Evolutionary conservation across 2,113 vertebrate genomes (phyloP).

Genomic region (Ciconia boyciana): DNA sequence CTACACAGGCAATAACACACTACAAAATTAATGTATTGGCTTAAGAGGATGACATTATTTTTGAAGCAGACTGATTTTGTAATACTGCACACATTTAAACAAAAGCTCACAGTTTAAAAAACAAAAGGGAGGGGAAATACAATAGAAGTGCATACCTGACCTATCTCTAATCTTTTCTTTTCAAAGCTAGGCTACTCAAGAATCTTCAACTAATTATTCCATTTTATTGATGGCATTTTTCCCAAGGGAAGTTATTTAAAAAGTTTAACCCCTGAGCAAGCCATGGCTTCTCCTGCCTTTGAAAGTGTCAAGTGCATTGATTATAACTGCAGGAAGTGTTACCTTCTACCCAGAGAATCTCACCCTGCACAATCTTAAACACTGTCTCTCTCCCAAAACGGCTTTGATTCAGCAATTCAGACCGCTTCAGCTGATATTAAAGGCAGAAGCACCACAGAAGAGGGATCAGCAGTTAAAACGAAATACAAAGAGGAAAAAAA

Average conservation of each 20-base stretch:
- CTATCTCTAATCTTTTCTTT: constrained; percentile 52
- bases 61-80: not conserved
- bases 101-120: constrained; percentile 25
- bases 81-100: not conserved
- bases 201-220: constrained; percentile 87
- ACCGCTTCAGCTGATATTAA: constrained; percentile 72
- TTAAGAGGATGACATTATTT: not conserved
- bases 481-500: constrained; percentile 58
- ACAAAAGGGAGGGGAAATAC: constrained; percentile 38
- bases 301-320: constrained; percentile 89
- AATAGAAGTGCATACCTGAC: constrained; percentile 24
- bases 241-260: constrained; percentile 87
- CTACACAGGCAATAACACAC: not conserved
- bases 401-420: constrained; percentile 73
- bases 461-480: constrained; percentile 67
- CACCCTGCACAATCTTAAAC: constrained; percentile 73
- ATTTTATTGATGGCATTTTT: constrained; percentile 88
- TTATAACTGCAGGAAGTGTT: constrained; percentile 86
- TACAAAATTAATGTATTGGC: not conserved
- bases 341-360: constrained; percentile 81
- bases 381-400: constrained; percentile 61
- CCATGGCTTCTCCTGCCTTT: constrained; percentile 82
- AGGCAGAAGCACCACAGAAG: constrained; percentile 67
- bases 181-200: constrained; percentile 66
- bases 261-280: constrained; percentile 91